Base-by-base conservation (phyloP, 1,140 invertebrate species). In the Drosophila insularis region DNA sequence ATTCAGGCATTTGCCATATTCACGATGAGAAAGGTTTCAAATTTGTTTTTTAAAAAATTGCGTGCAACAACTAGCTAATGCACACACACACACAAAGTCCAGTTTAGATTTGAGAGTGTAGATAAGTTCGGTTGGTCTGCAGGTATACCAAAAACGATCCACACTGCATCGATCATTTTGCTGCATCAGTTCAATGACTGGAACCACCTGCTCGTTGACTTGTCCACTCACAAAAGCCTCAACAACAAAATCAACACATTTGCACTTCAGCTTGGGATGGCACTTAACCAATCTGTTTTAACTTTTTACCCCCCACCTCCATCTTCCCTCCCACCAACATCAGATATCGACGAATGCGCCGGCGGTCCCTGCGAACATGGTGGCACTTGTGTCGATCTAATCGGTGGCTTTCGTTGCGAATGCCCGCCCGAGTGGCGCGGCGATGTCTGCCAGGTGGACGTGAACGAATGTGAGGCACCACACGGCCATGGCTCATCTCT, bases 331-430 rank as follows among this genome's bases (percentile, higher is more conserved):
- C 27, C 50, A 6, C 23, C 43, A 1, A 11, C 13, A 91, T 39
- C 91, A 94, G 95, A 96, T 92, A 95, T 98, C 73, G 96, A 97
- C 91, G 97, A 98, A 91, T 98, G 97, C 86, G 94, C 94, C 21
- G 96, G 95, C 6, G 94, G 95, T 75, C 96, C 97, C 0, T 98
- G 98, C 91, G 94, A 96, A 90, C 97, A 98, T 92, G 96, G 96
- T 56, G 98, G 96, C 39, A 96, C 95, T 60, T 99, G 98, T 92
- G 92, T 96, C 21, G 95, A 97, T 90, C 92, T 95, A 56, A 94
- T 95, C 63, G 94, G 96, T 81, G 94, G 94, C 10, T 98, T 96
- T 92, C 93, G 93, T 56, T 98, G 97, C 92, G 93, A 95, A 53
- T 98, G 97, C 92, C 94, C 95, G 10, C 86, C 95, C 5, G 95